phyloP scores from a whole-genome alignment of 2,113 vertebrate species.

The Nasalis larvatus region DNA sequence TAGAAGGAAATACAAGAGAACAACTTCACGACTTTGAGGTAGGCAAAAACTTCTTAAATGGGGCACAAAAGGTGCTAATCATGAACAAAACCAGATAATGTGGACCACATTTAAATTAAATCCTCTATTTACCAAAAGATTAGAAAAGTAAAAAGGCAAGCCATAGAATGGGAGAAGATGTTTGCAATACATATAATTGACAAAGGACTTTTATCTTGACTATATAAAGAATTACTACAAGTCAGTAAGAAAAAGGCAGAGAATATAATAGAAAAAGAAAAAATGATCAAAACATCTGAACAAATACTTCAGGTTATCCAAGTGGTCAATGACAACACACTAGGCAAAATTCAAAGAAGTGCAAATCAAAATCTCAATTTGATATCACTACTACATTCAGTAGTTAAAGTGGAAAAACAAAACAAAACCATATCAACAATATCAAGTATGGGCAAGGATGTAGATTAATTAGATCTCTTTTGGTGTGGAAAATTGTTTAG shows the following conservation, averaged over 20 bases:
- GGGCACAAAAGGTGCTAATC: not conserved
- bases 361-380: not conserved
- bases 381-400: not conserved
- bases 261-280: not conserved
- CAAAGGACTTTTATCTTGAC: not conserved
- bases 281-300: not conserved
- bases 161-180: not conserved
- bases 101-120: slow-evolving; percentile 15
- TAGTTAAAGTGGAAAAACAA: not conserved
- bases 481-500: not conserved
- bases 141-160: not conserved
- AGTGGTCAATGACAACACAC: not conserved
- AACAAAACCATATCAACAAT: not conserved
- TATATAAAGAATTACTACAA: not conserved
- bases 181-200: not conserved
- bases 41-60: slow-evolving; percentile 3
- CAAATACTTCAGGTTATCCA: not conserved
- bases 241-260: slow-evolving; percentile 1
- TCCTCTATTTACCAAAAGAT: not conserved
- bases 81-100: not conserved
- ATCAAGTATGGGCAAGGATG: not conserved
- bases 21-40: not conserved
- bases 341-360: not conserved
- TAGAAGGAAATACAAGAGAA: not conserved
- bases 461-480: not conserved